These are phyloP conservation scores for Sipha maydis DNA, from an alignment of 2,888 invertebrate species.

Conservation along the genomic window DNA sequence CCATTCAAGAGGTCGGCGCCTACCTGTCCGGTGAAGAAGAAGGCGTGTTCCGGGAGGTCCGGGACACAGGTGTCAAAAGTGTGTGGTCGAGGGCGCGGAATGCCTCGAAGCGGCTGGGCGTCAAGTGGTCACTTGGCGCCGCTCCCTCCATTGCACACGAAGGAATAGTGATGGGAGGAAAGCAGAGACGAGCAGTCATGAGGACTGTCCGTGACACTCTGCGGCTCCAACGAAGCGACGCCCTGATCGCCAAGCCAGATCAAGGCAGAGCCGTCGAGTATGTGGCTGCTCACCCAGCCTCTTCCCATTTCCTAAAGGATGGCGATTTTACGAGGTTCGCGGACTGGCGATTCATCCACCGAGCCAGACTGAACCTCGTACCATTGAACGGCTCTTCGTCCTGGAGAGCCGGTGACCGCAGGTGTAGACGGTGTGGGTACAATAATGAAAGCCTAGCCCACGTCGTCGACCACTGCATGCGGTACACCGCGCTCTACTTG, in stretches of 20 bases:
- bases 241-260: not conserved
- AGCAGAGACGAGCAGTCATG: not conserved
- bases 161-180: not conserved
- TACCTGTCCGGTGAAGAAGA: not conserved
- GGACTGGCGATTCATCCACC: not conserved
- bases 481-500: not conserved
- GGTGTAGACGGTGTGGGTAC: conserved; percentile 7
- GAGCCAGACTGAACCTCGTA: not conserved
- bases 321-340: not conserved
- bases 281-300: not conserved
- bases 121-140: no score
- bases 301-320: not conserved
- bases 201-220: not conserved
- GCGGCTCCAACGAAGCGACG: not conserved
- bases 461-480: conserved; percentile 11
- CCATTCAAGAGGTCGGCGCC: no score
- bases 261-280: conserved; percentile 12
- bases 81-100: no score
- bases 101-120: no score
- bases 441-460: not conserved
- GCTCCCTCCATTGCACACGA: not conserved
- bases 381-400: not conserved
- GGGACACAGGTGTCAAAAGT: no score
- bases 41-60: not conserved
- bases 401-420: not conserved